phyloP scores from a whole-genome alignment of 2,113 vertebrate species.

The Dryoscopus gambensis region DNA sequence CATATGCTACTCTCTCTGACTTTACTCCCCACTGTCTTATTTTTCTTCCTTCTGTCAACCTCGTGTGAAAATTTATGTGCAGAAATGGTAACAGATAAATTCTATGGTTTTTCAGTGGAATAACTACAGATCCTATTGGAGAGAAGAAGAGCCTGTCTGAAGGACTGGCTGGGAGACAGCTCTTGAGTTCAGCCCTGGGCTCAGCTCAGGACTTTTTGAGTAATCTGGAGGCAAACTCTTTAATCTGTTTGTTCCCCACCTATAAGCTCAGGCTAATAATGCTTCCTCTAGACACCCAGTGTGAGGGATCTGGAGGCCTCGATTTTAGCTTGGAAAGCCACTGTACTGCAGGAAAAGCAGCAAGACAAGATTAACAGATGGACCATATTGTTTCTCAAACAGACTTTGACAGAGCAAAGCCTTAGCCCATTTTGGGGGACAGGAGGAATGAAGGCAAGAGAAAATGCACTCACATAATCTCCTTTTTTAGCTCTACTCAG shows the following conservation, averaged over 20 bases:
- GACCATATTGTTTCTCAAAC: background rate
- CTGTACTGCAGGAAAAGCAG: background rate
- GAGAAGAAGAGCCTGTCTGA: background rate
- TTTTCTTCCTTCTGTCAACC: background rate
- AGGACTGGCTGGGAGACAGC: background rate
- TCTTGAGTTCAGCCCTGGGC: background rate
- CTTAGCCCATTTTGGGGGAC: background rate
- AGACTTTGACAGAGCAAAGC: background rate
- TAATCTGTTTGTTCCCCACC: background rate
- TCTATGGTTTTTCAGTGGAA: background rate
- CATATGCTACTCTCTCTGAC: background rate
- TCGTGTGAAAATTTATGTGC: background rate
- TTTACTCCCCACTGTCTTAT: background rate
- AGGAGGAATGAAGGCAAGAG: background rate
- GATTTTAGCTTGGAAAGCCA: background rate
- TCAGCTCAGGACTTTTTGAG: background rate
- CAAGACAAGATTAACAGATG: background rate
- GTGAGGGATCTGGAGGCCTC: background rate
- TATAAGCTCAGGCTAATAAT: background rate
- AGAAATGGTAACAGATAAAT: background rate
- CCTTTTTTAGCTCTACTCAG: background rate
- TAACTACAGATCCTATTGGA: background rate
- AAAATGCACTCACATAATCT: background rate
- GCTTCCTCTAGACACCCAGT: background rate
- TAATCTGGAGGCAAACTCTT: background rate